phyloP scores from a whole-genome alignment of 2,888 invertebrate genomes.

The Ichneumoninae sp. region DNA sequence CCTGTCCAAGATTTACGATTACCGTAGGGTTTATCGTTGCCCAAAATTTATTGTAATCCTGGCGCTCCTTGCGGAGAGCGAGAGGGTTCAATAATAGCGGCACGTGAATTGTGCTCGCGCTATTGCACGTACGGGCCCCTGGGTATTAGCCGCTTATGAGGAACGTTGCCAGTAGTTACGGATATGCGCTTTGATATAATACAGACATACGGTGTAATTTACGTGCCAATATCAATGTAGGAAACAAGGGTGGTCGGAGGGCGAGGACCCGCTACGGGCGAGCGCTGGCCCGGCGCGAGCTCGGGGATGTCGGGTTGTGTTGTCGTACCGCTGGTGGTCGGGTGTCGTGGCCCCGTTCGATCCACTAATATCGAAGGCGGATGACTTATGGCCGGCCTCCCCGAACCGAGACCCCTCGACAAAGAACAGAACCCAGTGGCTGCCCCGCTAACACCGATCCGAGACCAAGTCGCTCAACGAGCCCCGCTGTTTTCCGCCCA shows the following conservation, averaged over 20 bases:
- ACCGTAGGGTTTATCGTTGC: conserved; percentile 21
- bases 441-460: conserved; percentile 47
- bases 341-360: conserved; percentile 66
- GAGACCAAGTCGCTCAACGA: conserved; percentile 37
- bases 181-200: conserved; percentile 62
- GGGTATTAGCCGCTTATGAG: conserved; percentile 61
- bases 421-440: conserved; percentile 29
- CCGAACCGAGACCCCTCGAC: conserved; percentile 46
- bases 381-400: conserved; percentile 77
- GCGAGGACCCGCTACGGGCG: conserved; percentile 48
- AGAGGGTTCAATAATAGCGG: conserved; percentile 46
- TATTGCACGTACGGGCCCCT: conserved; percentile 38
- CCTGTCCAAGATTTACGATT: conserved; percentile 44
- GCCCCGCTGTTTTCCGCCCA: background rate
- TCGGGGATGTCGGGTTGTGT: conserved; percentile 44
- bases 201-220: conserved; percentile 45
- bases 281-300: conserved; percentile 23
- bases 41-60: conserved; percentile 33
- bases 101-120: conserved; percentile 45
- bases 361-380: conserved; percentile 80
- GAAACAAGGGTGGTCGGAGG: conserved; percentile 71
- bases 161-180: conserved; percentile 60
- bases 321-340: conserved; percentile 54
- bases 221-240: conserved; percentile 76
- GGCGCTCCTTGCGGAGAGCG: background rate